These are phyloP conservation scores for Tenodera sinensis DNA, from an alignment of 2,888 invertebrate genomes.

Conservation along the genomic window DNA sequence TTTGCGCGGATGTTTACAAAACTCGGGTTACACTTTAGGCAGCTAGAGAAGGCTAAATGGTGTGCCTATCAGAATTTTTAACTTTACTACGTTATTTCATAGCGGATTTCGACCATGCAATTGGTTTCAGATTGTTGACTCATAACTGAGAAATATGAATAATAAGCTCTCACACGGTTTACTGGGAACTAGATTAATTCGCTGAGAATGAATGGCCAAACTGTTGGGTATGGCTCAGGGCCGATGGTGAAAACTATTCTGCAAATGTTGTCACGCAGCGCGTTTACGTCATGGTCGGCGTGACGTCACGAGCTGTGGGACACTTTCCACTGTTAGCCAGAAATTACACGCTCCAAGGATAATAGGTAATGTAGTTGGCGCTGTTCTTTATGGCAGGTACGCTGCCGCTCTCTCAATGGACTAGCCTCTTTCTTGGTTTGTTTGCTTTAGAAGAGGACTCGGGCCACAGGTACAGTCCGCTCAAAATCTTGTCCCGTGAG, in stretches of 20 bases:
- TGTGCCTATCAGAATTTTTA: too few species aligned
- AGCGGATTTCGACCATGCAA: too few species aligned
- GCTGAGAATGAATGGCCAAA: neutral
- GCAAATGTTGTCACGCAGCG: too few species aligned
- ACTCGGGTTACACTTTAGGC: too few species aligned
- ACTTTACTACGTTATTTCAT: too few species aligned
- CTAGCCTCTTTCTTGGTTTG: neutral
- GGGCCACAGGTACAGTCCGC: neutral
- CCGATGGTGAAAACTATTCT: neutral
- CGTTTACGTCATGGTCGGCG: neutral
- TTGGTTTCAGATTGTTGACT: too few species aligned
- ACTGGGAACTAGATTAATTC: neutral
- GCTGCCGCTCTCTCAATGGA: neutral
- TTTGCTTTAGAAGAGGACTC: neutral
- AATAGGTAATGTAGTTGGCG: neutral
- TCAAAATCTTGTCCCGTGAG: neutral
- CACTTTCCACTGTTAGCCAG: neutral
- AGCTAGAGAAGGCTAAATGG: too few species aligned
- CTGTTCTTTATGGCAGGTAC: neutral
- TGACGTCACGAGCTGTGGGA: neutral
- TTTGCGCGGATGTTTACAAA: too few species aligned
- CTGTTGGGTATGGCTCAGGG: neutral
- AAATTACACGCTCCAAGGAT: neutral
- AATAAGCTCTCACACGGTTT: neutral
- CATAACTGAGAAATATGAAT: neutral